Conservation (phyloP, 2,888 invertebrate genomes). For the Hyppa rectilinea region DNA sequence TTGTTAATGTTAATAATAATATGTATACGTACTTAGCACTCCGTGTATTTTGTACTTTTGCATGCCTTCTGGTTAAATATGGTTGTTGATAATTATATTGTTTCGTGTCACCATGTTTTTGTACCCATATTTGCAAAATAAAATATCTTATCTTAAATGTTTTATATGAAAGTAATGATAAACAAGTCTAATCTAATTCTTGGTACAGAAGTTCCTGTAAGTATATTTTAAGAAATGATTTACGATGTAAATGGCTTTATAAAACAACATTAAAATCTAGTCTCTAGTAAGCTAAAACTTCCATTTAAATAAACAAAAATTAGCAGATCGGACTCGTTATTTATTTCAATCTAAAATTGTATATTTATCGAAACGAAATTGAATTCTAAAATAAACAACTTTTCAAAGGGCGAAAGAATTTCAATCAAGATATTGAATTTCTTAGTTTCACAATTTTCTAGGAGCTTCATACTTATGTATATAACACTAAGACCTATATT, state of each 20-base stretch:
- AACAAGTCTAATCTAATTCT: neutral
- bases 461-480: slow-evolving; percentile 14
- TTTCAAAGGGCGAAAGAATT: slow-evolving; percentile 17
- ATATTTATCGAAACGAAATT: slow-evolving; percentile 47
- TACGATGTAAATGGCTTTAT: neutral
- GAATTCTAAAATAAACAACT: slow-evolving; percentile 36
- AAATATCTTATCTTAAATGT: too few relatives aligned
- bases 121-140: too few relatives aligned
- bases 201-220: too few relatives aligned
- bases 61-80: too few relatives aligned
- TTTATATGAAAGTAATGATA: too few relatives aligned
- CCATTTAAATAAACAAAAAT: slow-evolving; percentile 18
- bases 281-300: slow-evolving; percentile 6
- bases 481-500: slow-evolving; percentile 25
- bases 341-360: slow-evolving; percentile 13
- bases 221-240: neutral
- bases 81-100: too few relatives aligned
- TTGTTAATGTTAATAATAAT: neutral
- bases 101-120: too few relatives aligned
- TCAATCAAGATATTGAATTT: slow-evolving; percentile 38
- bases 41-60: too few relatives aligned
- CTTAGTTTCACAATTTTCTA: neutral
- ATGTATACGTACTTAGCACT: too few relatives aligned
- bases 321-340: slow-evolving; percentile 1
- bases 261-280: neutral